Conservation (phyloP, 2,888 invertebrate genomes). For the Stenodema calcarata region DNA sequence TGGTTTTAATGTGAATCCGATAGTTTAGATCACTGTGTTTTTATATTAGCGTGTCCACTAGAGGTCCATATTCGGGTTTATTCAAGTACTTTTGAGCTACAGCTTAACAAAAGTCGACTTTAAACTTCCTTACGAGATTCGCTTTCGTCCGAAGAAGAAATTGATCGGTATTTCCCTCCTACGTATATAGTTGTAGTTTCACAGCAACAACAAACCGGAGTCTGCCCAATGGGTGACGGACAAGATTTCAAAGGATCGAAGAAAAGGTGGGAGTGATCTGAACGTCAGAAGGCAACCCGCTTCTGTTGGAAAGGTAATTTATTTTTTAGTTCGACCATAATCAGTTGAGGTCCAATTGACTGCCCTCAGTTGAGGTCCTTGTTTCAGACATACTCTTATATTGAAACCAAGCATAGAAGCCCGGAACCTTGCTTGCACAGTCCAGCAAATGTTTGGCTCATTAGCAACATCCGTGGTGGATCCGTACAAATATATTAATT, state of each 20-base stretch:
- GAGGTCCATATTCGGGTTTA: background rate
- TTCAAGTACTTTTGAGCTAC: background rate
- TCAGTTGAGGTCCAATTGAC: too few species aligned
- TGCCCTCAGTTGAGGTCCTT: too few species aligned
- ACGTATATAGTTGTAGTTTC: conserved; percentile 65
- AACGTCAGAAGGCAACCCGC: conserved; percentile 64
- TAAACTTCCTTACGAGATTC: background rate
- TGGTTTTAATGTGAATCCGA: conserved; percentile 21
- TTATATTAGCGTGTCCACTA: background rate
- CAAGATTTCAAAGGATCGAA: conserved; percentile 65
- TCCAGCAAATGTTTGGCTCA: too few species aligned
- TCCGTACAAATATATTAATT: too few species aligned
- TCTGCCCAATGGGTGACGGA: conserved; percentile 66
- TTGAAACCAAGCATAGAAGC: too few species aligned
- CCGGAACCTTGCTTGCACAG: too few species aligned
- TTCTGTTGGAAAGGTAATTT: conserved; percentile 58
- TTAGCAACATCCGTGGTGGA: too few species aligned
- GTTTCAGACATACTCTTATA: too few species aligned
- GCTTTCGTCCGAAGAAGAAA: conserved; percentile 28
- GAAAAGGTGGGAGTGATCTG: conserved; percentile 67
- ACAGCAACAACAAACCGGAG: conserved; percentile 62
- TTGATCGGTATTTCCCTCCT: conserved; percentile 60
- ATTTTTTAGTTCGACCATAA: background rate
- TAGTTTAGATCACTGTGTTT: background rate
- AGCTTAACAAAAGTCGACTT: background rate